These are phyloP conservation scores for Elephantulus edwardii DNA, from an alignment of 2,113 vertebrate genomes.

Conservation along the genomic window DNA sequence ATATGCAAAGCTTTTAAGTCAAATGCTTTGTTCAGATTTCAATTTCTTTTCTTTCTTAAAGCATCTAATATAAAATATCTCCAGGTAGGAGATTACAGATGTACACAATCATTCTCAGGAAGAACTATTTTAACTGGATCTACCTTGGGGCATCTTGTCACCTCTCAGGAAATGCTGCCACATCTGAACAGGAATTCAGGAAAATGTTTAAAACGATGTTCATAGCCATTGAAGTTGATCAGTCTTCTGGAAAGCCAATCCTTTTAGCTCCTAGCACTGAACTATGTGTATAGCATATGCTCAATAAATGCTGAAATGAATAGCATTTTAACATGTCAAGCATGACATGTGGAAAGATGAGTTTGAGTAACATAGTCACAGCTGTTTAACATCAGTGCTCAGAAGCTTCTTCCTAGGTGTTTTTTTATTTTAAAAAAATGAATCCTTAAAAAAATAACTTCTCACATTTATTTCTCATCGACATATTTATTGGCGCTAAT, in stretches of 20 bases:
- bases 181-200: constrained; percentile 39
- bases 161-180: neutral
- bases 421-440: no score
- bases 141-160: neutral
- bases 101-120: constrained; percentile 8
- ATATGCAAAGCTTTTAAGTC: neutral
- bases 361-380: neutral
- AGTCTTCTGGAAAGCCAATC: neutral
- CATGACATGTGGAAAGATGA: neutral
- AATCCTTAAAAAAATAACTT: no score
- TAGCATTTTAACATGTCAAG: constrained; percentile 2
- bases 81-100: neutral
- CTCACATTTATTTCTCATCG: neutral
- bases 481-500: constrained; percentile 20
- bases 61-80: constrained; percentile 33
- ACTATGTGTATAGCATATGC: neutral
- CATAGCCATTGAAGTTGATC: neutral
- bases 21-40: constrained; percentile 54
- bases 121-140: neutral
- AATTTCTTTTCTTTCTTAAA: neutral
- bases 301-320: neutral
- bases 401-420: neutral
- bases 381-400: neutral
- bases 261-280: neutral
- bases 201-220: constrained; percentile 39